Conservation (phyloP, 2,797 vertebrate genomes). For the Lagorchestes hirsutus region DNA sequence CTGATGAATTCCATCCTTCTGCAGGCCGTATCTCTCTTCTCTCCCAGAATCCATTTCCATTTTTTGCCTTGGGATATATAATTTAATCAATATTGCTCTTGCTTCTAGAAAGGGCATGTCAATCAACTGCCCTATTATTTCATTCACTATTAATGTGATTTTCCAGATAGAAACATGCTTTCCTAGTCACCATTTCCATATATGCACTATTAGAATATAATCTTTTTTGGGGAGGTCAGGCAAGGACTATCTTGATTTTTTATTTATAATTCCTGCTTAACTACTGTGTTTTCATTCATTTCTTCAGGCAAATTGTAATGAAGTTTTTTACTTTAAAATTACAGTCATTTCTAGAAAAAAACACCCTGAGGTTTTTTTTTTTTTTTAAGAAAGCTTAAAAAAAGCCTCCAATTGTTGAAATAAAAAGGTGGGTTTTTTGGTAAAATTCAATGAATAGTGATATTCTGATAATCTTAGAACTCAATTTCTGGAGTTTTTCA, state of each 20-base stretch:
- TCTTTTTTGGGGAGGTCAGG: background rate
- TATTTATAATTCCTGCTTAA: background rate
- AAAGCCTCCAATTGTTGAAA: conserved; percentile 28
- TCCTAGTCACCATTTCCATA: background rate
- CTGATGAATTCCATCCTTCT: background rate
- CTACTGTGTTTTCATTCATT: background rate
- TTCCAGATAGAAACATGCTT: background rate
- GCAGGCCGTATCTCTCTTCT: background rate
- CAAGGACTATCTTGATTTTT: background rate
- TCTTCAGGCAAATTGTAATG: background rate
- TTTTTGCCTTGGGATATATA: background rate
- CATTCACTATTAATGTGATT: background rate
- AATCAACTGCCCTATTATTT: background rate
- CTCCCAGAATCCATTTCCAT: background rate
- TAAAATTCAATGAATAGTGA: background rate
- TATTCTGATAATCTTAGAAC: conserved; percentile 37
- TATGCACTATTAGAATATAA: background rate
- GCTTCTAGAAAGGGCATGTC: background rate
- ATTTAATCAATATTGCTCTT: background rate
- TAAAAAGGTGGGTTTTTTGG: background rate
- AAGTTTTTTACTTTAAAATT: background rate
- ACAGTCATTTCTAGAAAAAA: background rate
- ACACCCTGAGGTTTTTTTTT: background rate
- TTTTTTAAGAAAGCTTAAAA: conserved; percentile 33
- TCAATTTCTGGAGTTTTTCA: conserved; percentile 37